A percentile compares a stretch with the other conserved stretches of the same genome.
phyloP scores from a whole-genome alignment of 2,888 invertebrate species.

The Magallana nippona region DNA sequence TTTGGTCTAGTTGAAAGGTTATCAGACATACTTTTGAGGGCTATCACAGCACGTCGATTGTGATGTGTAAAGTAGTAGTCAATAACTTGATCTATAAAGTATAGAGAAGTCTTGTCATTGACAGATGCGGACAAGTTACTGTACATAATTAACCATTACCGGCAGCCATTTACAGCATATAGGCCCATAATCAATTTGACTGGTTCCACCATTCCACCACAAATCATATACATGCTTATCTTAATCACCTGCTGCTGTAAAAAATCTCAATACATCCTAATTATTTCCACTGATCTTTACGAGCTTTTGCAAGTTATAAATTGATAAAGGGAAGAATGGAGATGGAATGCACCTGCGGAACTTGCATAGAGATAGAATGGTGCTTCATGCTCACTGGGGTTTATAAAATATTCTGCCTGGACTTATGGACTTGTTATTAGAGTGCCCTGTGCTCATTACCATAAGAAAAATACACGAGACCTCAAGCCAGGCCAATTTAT shows the following conservation, averaged over 20 bases:
- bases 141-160: constrained; percentile 26
- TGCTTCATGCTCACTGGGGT: constrained; percentile 11
- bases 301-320: constrained; percentile 24
- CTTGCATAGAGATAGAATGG: not conserved
- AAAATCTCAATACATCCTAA: constrained; percentile 29
- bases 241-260: constrained; percentile 24
- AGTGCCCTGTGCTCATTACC: constrained; percentile 9
- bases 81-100: constrained; percentile 28
- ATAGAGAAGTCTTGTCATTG: constrained; percentile 18
- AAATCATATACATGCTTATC: constrained; percentile 32
- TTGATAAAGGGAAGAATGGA: constrained; percentile 28
- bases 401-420: constrained; percentile 12
- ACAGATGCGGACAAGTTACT: constrained; percentile 36
- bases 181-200: constrained; percentile 24
- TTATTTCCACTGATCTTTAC: constrained; percentile 16
- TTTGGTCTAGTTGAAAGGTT: not conserved
- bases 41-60: constrained; percentile 5
- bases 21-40: constrained; percentile 5
- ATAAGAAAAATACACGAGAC: constrained; percentile 23
- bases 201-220: constrained; percentile 6
- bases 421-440: constrained; percentile 2
- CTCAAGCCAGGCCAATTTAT: constrained; percentile 28
- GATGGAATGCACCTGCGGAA: constrained; percentile 23
- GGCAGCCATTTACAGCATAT: constrained; percentile 11
- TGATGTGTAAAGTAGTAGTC: constrained; percentile 16